Evolutionary conservation across 2,797 vertebrate genomes (phyloP).

Genomic region (Sebastes oblongus): DNA sequence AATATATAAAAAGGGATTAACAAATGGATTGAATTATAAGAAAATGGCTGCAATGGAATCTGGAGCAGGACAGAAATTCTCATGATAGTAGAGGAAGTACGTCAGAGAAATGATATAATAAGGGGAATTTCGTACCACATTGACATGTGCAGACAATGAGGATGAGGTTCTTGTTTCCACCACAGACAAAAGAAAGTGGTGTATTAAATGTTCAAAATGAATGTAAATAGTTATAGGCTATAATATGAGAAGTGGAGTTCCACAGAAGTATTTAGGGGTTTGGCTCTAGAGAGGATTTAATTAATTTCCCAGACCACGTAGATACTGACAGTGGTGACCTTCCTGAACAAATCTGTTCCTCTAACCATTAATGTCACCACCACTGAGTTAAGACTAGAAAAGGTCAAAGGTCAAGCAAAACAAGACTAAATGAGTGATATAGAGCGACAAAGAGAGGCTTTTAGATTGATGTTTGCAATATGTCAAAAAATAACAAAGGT

Average conservation of each 20-base stretch:
- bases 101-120: not conserved
- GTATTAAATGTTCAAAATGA: not conserved
- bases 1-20: not conserved
- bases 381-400: not conserved
- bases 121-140: not conserved
- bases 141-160: not conserved
- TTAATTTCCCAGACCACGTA: not conserved
- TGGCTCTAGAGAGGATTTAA: not conserved
- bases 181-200: not conserved
- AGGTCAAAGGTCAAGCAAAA: slow-evolving; percentile 18
- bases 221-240: not conserved
- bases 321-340: slow-evolving; percentile 25
- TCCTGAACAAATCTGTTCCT: slow-evolving; percentile 33
- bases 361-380: slow-evolving; percentile 18
- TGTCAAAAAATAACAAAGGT: not conserved
- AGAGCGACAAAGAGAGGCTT: not conserved
- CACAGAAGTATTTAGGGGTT: not conserved
- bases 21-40: not conserved
- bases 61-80: not conserved
- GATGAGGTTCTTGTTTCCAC: not conserved
- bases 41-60: not conserved
- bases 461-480: not conserved
- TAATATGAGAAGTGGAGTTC: not conserved
- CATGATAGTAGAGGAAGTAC: not conserved
- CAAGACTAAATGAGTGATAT: slow-evolving; percentile 9